These are phyloP conservation scores for Sebastes fasciatus DNA, from an alignment of 2,113 vertebrate species.

Conservation along the genomic window DNA sequence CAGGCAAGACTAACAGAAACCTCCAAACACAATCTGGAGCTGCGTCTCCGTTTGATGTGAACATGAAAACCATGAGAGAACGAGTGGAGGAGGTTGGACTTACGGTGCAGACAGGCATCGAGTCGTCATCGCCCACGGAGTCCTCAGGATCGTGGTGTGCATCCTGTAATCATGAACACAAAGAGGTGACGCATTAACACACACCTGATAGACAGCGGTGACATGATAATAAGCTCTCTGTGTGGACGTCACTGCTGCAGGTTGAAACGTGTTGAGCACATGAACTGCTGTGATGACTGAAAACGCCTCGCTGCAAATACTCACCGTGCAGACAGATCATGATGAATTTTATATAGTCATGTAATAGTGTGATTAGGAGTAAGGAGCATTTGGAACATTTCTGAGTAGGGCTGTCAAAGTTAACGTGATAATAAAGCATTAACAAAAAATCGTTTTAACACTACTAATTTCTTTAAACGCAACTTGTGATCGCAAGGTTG, in stretches of 20 bases:
- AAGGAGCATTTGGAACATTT: too few relatives aligned
- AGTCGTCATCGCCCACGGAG: conserved; percentile 73
- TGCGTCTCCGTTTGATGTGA: background rate
- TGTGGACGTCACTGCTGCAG: conserved; percentile 4
- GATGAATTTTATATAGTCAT: too few relatives aligned
- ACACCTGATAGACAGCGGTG: background rate
- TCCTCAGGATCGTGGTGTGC: conserved; percentile 73
- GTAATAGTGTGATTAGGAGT: too few relatives aligned
- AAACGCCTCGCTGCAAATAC: background rate
- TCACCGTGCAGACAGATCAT: background rate
- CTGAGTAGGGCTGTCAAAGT: too few relatives aligned
- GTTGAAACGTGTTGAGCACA: conserved; percentile 10
- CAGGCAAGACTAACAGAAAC: conserved; percentile 24
- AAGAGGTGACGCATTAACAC: conserved; percentile 12
- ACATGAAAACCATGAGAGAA: background rate
- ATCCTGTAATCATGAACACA: conserved; percentile 67
- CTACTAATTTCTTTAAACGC: too few relatives aligned
- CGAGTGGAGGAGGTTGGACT: conserved; percentile 35
- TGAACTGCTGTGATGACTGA: background rate
- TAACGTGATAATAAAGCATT: too few relatives aligned
- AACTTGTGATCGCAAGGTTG: too few relatives aligned
- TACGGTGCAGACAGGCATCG: conserved; percentile 55
- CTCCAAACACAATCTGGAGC: conserved; percentile 20
- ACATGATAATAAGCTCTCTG: conserved; percentile 8
- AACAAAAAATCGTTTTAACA: too few relatives aligned